Percentiles rank a stretch among this genome's conserved stretches.
phyloP scores from a whole-genome alignment of 2,888 invertebrate species.

The Oconnorella tubifera region DNA sequence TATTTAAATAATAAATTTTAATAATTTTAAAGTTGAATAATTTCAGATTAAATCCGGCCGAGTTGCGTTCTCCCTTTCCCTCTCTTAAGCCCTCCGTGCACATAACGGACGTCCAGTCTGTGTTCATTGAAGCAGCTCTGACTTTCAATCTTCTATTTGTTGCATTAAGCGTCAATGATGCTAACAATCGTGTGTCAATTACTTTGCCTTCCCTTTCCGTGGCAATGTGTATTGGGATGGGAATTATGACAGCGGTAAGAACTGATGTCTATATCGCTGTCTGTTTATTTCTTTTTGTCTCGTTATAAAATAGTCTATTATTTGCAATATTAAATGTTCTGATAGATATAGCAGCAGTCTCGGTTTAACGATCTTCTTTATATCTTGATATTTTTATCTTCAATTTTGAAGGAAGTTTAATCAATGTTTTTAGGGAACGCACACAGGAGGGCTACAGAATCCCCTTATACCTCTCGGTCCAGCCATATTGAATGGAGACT shows the following conservation, averaged over 20 bases:
- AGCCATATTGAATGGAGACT: conserved; percentile 13
- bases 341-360: too few relatives aligned
- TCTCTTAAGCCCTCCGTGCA: not conserved
- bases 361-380: too few relatives aligned
- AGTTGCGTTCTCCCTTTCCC: too few relatives aligned
- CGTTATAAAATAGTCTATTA: too few relatives aligned
- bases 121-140: not conserved
- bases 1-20: too few relatives aligned
- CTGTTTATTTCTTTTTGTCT: too few relatives aligned
- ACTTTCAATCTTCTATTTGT: not conserved
- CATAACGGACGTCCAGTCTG: not conserved
- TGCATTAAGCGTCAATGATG: not conserved
- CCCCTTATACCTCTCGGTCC: conserved; percentile 15
- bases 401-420: too few relatives aligned
- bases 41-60: too few relatives aligned
- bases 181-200: not conserved
- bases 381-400: too few relatives aligned
- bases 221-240: not conserved
- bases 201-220: not conserved
- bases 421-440: conserved; percentile 11
- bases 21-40: too few relatives aligned
- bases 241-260: not conserved
- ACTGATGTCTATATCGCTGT: too few relatives aligned
- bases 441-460: conserved; percentile 13
- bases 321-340: too few relatives aligned